Conservation (phyloP, 2,888 invertebrate species). For the Andrena haemorrhoa region DNA sequence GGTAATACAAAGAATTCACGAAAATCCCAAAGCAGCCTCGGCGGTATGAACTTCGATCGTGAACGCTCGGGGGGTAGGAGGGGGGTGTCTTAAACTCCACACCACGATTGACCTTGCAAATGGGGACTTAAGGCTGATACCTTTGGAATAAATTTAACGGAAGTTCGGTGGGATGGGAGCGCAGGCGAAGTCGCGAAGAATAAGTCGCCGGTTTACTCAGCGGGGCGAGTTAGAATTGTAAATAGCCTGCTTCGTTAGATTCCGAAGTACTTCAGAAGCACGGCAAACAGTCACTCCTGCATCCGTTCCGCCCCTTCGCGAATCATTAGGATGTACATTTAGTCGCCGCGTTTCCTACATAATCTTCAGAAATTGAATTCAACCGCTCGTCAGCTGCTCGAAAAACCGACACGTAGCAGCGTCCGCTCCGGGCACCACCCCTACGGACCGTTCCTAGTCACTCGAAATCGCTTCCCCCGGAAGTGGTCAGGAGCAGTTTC, state of each 20-base stretch:
- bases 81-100: slow-evolving; percentile 11
- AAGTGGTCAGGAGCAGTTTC: slow-evolving; percentile 7
- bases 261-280: no score
- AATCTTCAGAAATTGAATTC: no score
- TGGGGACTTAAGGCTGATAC: slow-evolving; percentile 37
- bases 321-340: no score
- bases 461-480: no score
- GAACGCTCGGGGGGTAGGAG: neutral
- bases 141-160: slow-evolving; percentile 38
- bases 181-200: neutral
- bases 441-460: no score
- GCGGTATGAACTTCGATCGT: slow-evolving; percentile 31
- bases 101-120: slow-evolving; percentile 41
- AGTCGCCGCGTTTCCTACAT: no score
- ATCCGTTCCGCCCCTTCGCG: no score
- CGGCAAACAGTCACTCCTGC: no score
- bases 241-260: no score
- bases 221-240: slow-evolving; percentile 12
- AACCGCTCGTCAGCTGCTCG: no score
- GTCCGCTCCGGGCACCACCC: no score
- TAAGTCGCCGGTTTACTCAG: neutral
- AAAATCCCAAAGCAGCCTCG: neutral
- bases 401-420: no score
- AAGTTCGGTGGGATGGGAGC: neutral
- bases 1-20: neutral